Base-by-base conservation (phyloP, 2,888 invertebrate species). In the Chrysolina americana region DNA sequence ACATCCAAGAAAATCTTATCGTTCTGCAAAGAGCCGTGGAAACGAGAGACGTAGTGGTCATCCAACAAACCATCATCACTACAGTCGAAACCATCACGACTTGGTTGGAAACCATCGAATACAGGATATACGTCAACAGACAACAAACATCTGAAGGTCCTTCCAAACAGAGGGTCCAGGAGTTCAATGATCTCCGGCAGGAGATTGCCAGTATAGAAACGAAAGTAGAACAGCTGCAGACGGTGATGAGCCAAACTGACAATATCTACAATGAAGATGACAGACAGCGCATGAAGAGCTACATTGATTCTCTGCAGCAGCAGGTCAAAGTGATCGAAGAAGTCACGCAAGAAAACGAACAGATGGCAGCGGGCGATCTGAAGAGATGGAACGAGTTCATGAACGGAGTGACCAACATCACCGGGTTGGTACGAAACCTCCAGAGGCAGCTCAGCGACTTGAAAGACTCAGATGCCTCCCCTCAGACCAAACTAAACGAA, bases 51-150 rank as follows among this genome's bases (percentile, higher is more conserved):
- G 88, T 90, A 3, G 86, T 88, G 0, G 87, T 90, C 15, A 90
- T 93, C 53, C 94, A 95, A 86, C 92, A 92, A 81, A 93, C 92
- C 56, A 90, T 95, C 13, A 91, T 95, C 11, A 92, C 93, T 23
- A 92, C 95, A 0, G 93, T 96, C 64, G 94, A 96, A 87, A 94
- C 93, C 0, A 93, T 96, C 56, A 94, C 95, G 0, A 93, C 93
- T 15, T 96, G 96, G 95, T 86, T 96, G 59, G 95, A 96, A 88
- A 95, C 94, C 36, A 94, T 96, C 74, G 95, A 95, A 85, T 95
- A 95, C 80, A 92, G 93, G 81, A 94, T 95, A 64, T 93, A 92
- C 81, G 86, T 92, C 28, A 91, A 90, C 75, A 85, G 90, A n/a
- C 90, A 91, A 79, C 89, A 91, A 85, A 90, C 89, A 0, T 89